Conservation (phyloP, 2,113 vertebrate species). For the Mohoua ochrocephala region DNA sequence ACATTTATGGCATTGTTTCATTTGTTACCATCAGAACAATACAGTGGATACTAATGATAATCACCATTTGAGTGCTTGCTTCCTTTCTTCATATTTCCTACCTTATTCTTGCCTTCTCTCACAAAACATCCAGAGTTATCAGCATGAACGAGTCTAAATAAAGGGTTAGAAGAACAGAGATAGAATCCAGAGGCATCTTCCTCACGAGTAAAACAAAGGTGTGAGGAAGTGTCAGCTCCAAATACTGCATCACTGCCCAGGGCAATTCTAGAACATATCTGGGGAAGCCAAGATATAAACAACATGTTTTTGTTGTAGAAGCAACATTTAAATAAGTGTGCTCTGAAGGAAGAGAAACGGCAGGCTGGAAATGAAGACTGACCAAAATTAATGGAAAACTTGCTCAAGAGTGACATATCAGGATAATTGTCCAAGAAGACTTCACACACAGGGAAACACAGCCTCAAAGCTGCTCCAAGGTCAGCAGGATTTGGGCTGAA, state of each 20-base stretch:
- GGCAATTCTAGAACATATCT: rapidly evolving
- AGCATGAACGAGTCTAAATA: not conserved
- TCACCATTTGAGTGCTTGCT: not conserved
- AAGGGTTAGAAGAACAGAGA: not conserved
- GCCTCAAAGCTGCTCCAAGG: not conserved
- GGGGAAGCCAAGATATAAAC: not conserved
- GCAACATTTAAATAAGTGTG: not conserved
- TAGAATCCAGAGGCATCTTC: not conserved
- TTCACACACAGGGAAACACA: not conserved
- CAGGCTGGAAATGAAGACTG: not conserved
- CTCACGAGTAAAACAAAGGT: not conserved
- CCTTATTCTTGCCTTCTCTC: not conserved
- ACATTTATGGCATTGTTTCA: not conserved
- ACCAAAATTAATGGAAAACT: not conserved
- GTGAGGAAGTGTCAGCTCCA: not conserved
- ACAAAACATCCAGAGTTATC: not conserved
- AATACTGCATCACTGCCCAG: not conserved
- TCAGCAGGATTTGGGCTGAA: not conserved
- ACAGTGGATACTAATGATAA: not conserved
- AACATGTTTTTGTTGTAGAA: not conserved
- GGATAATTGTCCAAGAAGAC: not conserved
- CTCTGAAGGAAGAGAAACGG: not conserved
- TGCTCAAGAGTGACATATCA: not conserved
- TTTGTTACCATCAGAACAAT: not conserved
- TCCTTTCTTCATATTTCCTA: not conserved